A percentile compares a stretch with the other conserved stretches of the same genome.
Evolutionary conservation across 2,113 vertebrate genomes (phyloP).

Genomic region (Sapajus apella): DNA sequence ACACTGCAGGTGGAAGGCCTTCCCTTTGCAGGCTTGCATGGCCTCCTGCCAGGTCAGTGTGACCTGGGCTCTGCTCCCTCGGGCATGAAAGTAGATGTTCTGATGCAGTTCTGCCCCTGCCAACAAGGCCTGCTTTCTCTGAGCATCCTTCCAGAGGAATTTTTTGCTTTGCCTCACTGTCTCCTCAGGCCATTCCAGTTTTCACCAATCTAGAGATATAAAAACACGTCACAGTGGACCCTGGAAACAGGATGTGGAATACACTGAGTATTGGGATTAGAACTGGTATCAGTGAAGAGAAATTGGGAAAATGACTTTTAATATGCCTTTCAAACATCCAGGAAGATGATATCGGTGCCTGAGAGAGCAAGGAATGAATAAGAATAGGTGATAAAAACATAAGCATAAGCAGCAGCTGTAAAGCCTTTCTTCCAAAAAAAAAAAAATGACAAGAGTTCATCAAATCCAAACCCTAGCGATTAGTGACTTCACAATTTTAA

Average conservation of each 20-base stretch:
- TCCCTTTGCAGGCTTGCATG: not conserved
- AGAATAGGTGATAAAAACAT: too few species aligned
- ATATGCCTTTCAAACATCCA: not conserved
- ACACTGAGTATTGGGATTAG: rapidly evolving
- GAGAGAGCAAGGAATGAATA: not conserved
- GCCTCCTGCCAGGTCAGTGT: not conserved
- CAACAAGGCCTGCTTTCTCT: not conserved
- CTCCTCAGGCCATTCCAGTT: not conserved
- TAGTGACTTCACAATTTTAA: not conserved
- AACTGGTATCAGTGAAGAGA: not conserved
- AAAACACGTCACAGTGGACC: not conserved
- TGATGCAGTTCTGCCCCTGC: not conserved
- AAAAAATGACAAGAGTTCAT: not conserved
- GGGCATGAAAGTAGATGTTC: not conserved
- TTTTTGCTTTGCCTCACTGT: not conserved
- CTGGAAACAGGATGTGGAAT: not conserved
- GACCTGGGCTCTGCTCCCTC: not conserved
- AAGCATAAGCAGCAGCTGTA: rapidly evolving
- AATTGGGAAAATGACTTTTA: not conserved
- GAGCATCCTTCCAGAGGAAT: not conserved
- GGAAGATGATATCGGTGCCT: not conserved
- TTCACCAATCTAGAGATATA: not conserved
- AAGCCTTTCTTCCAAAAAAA: not conserved
- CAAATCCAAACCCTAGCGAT: not conserved
- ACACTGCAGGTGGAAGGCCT: not conserved